Evolutionary conservation across 2,888 invertebrate species (phyloP), one percentile per base, ranked within the genome.

Genomic region (Synanthedon andrenaeformis): DNA sequence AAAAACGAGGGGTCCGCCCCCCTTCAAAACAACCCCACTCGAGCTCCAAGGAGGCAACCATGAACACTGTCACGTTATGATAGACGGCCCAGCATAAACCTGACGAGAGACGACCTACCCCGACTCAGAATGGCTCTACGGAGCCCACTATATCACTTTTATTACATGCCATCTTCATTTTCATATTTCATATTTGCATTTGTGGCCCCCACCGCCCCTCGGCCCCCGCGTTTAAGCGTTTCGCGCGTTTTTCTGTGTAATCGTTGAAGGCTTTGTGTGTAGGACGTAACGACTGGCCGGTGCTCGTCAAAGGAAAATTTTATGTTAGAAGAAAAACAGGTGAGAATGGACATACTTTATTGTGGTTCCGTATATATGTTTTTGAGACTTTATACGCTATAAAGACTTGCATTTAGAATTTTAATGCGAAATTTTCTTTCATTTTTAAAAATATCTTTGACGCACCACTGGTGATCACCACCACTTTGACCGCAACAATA

Each of bases 71-170:
- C 91, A 90, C 77, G 80, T 65, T 68, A 90, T 92, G 92, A 92
- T 91, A 89, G 91, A 92, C 91, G 91, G 91, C 90, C 84, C 84
- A 77, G 89, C 89, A 91, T 91, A 91, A 91, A 91, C 89, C 91
- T 92, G 92, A 92, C 92, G 91, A 91, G 91, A 89, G 90, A 89
- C 89, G 89, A 49, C 49, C 72, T 74, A 89, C 89, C 89, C 89
- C 89, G 89, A 89, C 88, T 88, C 89, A 90, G 89, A 92, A 92
- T 91, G 91, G 92, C 91, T 89, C 91, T 90, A 90, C 90, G 90
- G 92, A 91, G 91, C 90, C 90, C 90, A 90, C 89, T 92, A 91
- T 91, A 92, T 92, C 92, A 91, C 90, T 92, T 92, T 92, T 92
- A 92, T 92, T 91, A 91, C 91, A 90, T 91, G 86, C 89, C 90